Base-by-base conservation (phyloP, 1,140 invertebrate genomes). In the Monomorium pharaonis region DNA sequence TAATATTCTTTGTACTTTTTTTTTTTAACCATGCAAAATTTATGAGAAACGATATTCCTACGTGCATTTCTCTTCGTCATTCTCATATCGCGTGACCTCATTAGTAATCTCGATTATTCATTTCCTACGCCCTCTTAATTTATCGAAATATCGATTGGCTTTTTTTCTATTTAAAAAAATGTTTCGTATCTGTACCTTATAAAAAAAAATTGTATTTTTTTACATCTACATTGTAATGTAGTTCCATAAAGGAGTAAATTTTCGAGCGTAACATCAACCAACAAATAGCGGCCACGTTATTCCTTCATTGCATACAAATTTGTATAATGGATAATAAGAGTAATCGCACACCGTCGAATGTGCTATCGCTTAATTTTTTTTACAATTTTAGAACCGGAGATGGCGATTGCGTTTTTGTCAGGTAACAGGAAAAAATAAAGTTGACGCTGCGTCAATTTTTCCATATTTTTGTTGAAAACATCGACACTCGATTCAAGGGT, bases 381-480 rank as follows among this genome's bases (percentile, higher is more conserved):
- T 37, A 37, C 33, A 80, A 21, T 42, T 70, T 30, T 1, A 51
- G 18, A 42, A 30, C 21, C 7, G 2, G 4, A n/a, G 9, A 21
- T 30, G 16, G 24, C 12, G 9, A 42, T 54, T 24, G 37, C 27
- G 42, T 72, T 56, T 81, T 81, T 81, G 49, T 30, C 16, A 24
- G 16, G 16, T 10, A 24, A 33, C 21, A 16, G 24, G 16, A 44
- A 37, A 24, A 51, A 58, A 56, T 10, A 24, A 72, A 81, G n/a
- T 81, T 24, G 27, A 27, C 27, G 27, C 14, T 21, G 9, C 12
- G 44, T 37, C 14, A 37, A 72, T 80, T 80, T n/a, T 80, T 69
- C 16, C 33, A 80, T 74, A 74, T 72, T 83, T 83, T 83, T 58
- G 24, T 83, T 83, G 37, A 72, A 80, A 83, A 21, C n/a, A 16